Evolutionary conservation across 2,888 invertebrate species (phyloP), one percentile per base, ranked within the genome.

Genomic region (Arrhopalites spinosus): DNA sequence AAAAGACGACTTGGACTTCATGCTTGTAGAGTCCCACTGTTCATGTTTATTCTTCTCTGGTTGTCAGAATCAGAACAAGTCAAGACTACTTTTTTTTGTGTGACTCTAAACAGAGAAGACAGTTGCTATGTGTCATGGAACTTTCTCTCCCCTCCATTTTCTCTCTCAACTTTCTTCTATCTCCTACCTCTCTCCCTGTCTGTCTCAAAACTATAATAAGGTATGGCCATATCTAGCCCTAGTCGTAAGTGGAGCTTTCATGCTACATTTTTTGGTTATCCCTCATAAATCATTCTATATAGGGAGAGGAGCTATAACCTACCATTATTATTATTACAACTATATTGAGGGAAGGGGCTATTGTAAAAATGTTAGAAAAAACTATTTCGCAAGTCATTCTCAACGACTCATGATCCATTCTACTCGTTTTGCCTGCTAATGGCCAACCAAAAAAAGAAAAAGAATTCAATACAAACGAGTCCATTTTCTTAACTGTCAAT

Each of bases 231-330:
- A 11, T 47, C 47, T 11, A 11, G 11, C 11, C 47, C n/a, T n/a
- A n/a, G 20, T 56, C 56, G 17, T 56, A 59, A 25, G 59, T 59
- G 59, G 8, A 27, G 53, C 53, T 69, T 69, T 69, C 56, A 69
- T 17, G 69, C 53, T 50, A 53, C 69, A 69, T 30, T 69, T 69
- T 69, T 30, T 36, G 36, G 29, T 69, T 69, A 53, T 56, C 69
- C 25, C 30, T 56, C 69, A 69, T 69, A 69, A 69, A 56, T 69
- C 50, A 69, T 69, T 53, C 50, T 56, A 30, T 59, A 59, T 25
- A 59, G 23, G 23, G 53, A 8, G 23, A 20, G 53, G 53, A 53
- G 53, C 3, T 5, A 17, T n/a, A n/a, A n/a, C n/a, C n/a, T n/a
- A n/a, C n/a, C n/a, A n/a, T n/a, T n/a, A n/a, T n/a, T n/a, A n/a